A percentile compares a stretch with the other conserved stretches of the same genome.
Conservation (phyloP, 1,140 invertebrate species). For the Ctenoplectra terminalis region DNA sequence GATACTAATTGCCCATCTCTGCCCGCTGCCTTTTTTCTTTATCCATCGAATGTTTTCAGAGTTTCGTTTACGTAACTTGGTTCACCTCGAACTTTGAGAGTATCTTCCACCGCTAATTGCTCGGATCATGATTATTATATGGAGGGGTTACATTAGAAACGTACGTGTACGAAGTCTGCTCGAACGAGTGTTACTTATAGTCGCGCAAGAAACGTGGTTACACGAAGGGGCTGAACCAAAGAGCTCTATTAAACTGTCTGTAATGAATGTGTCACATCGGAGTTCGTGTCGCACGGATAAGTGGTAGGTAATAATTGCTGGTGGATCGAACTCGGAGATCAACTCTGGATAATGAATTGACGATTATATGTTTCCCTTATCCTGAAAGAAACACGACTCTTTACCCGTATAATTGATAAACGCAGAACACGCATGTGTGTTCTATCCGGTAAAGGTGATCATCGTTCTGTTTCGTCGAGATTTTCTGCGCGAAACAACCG, state of each 20-base stretch:
- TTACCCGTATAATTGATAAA: too few species aligned
- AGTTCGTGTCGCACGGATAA: conserved; percentile 23
- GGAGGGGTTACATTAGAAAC: background rate
- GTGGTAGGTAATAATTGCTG: conserved; percentile 56
- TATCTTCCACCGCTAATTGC: background rate
- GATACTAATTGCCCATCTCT: conserved; percentile 81
- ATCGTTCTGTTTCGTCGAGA: background rate
- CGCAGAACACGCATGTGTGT: too few species aligned
- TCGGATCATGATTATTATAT: conserved; percentile 28
- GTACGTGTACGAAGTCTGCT: background rate
- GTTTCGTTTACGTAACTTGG: background rate
- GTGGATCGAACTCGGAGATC: conserved; percentile 24
- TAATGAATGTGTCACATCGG: conserved; percentile 71
- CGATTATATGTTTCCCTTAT: background rate
- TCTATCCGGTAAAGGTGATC: background rate
- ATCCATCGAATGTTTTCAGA: background rate
- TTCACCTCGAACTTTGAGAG: too few species aligned
- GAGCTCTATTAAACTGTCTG: conserved; percentile 62
- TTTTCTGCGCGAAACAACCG: too few species aligned
- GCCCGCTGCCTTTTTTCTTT: conserved; percentile 18
- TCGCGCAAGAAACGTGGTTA: conserved; percentile 55
- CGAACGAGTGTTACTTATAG: conserved; percentile 22
- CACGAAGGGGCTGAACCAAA: conserved; percentile 55
- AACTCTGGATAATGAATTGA: background rate
- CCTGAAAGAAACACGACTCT: too few species aligned